Evolutionary conservation across 2,888 invertebrate genomes (phyloP).

Genomic region (Caenorhabditis uteleia): DNA sequence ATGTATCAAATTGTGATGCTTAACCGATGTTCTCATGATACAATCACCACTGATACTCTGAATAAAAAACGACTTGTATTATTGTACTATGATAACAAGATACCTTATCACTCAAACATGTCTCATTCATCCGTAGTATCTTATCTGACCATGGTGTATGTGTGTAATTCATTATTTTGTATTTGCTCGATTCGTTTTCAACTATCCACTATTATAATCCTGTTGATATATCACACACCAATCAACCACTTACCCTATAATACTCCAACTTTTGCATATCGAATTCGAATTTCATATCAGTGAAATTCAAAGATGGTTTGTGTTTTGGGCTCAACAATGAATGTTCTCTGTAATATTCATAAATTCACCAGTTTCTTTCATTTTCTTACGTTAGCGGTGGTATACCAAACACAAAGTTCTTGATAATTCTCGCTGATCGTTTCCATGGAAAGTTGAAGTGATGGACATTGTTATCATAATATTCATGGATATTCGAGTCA

Average conservation of each 20-base stretch:
- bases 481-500: constrained; percentile 55
- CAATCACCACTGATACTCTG: constrained; percentile 19
- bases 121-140: constrained; percentile 17
- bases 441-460: constrained; percentile 47
- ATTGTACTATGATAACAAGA: not conserved
- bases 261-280: constrained; percentile 13
- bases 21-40: constrained; percentile 16
- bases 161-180: constrained; percentile 6
- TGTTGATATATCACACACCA: not conserved
- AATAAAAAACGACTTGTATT: constrained; percentile 2
- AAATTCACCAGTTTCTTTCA: not conserved
- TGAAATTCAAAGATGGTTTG: constrained; percentile 7
- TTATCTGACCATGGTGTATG: constrained; percentile 25
- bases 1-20: constrained; percentile 20
- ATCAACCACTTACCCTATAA: constrained; percentile 1
- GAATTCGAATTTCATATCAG: not conserved
- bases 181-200: constrained; percentile 10
- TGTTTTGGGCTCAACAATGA: constrained; percentile 19
- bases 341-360: constrained; percentile 10
- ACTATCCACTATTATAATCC: constrained; percentile 1
- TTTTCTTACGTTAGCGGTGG: constrained; percentile 9
- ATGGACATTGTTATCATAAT: constrained; percentile 58
- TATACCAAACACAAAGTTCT: constrained; percentile 40
- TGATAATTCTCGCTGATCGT: constrained; percentile 37
- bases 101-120: constrained; percentile 5